phyloP scores from a whole-genome alignment of 2,797 vertebrate species.

The Enteromius argenteus region DNA sequence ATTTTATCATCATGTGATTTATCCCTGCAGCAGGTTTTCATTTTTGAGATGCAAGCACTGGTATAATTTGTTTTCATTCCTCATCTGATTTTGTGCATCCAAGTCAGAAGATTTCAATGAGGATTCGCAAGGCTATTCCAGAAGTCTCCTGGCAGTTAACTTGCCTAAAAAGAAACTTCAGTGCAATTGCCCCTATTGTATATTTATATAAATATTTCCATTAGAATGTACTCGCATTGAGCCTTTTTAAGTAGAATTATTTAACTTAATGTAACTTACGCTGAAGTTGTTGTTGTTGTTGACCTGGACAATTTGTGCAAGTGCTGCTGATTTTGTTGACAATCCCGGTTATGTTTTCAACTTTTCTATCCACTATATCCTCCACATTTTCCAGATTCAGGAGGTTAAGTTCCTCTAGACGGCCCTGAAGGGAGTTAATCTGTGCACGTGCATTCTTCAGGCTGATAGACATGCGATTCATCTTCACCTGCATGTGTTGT shows the following conservation, averaged over 20 bases:
- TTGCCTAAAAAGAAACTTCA: constrained; percentile 6
- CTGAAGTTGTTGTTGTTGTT: constrained; percentile 55
- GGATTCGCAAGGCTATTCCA: neutral
- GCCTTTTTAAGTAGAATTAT: neutral
- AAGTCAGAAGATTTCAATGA: constrained; percentile 34
- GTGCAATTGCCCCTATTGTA: neutral
- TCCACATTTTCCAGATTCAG: constrained; percentile 89
- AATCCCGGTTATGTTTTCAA: constrained; percentile 86
- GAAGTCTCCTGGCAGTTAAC: constrained; percentile 19
- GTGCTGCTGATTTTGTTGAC: constrained; percentile 85
- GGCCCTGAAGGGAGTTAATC: constrained; percentile 85
- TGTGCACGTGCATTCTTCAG: constrained; percentile 87
- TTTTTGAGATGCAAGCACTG: constrained; percentile 54
- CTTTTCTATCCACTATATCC: constrained; percentile 85
- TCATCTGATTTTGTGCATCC: constrained; percentile 30
- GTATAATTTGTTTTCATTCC: constrained; percentile 58
- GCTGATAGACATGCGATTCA: constrained; percentile 88
- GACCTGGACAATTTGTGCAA: constrained; percentile 82
- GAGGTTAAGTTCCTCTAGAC: constrained; percentile 85
- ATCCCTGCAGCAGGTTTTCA: neutral
- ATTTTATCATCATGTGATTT: constrained; percentile 1
- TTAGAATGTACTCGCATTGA: neutral
- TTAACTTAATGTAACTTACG: constrained; percentile 77
- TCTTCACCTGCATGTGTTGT: constrained; percentile 82
- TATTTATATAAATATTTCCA: neutral